phyloP scores from a whole-genome alignment of 35 echinoderm and acorn worm genomes.

The Lytechinus variegatus region DNA sequence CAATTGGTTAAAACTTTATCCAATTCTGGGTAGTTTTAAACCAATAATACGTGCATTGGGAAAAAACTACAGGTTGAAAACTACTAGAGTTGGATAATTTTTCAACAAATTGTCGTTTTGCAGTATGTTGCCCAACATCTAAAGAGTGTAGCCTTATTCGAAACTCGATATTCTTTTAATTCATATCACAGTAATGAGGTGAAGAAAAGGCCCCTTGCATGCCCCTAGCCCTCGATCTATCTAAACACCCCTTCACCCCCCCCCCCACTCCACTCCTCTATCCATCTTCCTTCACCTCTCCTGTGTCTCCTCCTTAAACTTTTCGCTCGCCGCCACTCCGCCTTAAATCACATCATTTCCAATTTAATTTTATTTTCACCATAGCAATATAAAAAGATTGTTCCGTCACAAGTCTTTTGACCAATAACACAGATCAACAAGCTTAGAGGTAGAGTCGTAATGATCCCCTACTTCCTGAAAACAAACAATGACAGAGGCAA shows the following conservation, averaged over 20 bases:
- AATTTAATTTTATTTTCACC: neutral
- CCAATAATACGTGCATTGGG: no score
- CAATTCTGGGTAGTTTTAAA: no score
- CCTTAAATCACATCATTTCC: neutral
- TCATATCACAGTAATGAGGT: no score
- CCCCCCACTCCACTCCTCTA: no score
- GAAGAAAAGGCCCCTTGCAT: neutral
- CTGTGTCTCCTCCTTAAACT: neutral
- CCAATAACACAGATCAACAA: neutral
- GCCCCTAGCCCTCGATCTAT: neutral
- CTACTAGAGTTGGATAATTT: no score
- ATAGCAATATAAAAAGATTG: neutral
- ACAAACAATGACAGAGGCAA: neutral
- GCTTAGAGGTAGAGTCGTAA: neutral
- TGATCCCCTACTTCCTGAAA: neutral
- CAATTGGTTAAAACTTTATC: no score
- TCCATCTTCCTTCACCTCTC: neutral
- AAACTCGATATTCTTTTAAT: no score
- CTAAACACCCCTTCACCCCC: no score
- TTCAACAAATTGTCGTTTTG: no score
- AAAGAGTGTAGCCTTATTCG: no score
- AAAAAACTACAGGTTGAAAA: no score
- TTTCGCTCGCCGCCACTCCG: neutral
- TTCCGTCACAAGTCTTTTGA: neutral
- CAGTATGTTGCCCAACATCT: no score